Percentiles rank a stretch among this genome's conserved stretches.
Conservation (phyloP, 2,113 vertebrate genomes). For the human region GRCh38 chr15:61045501-61046000, state of each 20-base stretch:
- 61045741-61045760: neutral
- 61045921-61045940: neutral
- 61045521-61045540: neutral
- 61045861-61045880: constrained; percentile 19
- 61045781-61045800: constrained; percentile 22
- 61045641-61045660: neutral
- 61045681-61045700: neutral
- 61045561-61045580: neutral
- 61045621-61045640: neutral
- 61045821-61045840: constrained; percentile 10
- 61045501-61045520: neutral
- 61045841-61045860: neutral
- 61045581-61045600: neutral
- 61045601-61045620: neutral
- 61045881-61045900: neutral
- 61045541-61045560: neutral
- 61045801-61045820: neutral
- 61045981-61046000: neutral
- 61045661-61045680: neutral
- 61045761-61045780: neutral
- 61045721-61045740: neutral
- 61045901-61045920: neutral
- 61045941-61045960: neutral
- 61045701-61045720: neutral
- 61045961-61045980: neutral